A percentile compares a stretch with the other conserved stretches of the same genome.
These are phyloP conservation scores for Phoxinus phoxinus DNA, from an alignment of 2,113 vertebrate species.

Conservation along the genomic window DNA sequence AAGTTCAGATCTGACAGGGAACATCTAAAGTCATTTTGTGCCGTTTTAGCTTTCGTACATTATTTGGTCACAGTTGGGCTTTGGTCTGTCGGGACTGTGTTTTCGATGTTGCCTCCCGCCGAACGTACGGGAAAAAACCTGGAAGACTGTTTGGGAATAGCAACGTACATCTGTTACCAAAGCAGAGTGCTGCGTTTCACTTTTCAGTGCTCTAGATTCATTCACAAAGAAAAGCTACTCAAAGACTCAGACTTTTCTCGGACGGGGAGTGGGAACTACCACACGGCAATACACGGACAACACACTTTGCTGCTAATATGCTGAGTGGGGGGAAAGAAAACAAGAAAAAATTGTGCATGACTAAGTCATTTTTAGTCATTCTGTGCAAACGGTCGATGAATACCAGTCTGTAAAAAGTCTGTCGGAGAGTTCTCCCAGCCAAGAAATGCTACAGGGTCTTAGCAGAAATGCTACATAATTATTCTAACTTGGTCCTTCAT, in stretches of 20 bases:
- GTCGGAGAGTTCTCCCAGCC: constrained; percentile 69
- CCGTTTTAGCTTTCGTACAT: constrained; percentile 24
- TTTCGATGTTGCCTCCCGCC: constrained; percentile 50
- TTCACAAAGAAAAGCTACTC: constrained; percentile 26
- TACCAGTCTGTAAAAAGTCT: constrained; percentile 59
- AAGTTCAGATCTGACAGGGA: constrained; percentile 16
- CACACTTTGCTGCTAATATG: constrained; percentile 42
- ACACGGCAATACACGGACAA: constrained; percentile 44
- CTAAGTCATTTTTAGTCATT: constrained; percentile 66
- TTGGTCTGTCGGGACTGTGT: constrained; percentile 56
- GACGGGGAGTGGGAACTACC: constrained; percentile 23
- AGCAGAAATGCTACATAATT: constrained; percentile 84
- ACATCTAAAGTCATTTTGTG: constrained; percentile 34
- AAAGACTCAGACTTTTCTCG: constrained; percentile 6
- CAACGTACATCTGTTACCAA: constrained; percentile 42
- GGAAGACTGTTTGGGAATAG: constrained; percentile 60
- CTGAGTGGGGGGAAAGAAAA: constrained; percentile 16
- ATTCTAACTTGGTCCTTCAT: constrained; percentile 68
- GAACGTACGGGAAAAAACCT: constrained; percentile 43
- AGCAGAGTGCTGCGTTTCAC: constrained; percentile 13
- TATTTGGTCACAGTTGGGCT: constrained; percentile 55
- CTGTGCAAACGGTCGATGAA: constrained; percentile 67
- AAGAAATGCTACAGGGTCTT: constrained; percentile 82
- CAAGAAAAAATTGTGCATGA: constrained; percentile 51
- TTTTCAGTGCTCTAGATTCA: constrained; percentile 21